Base-by-base conservation (phyloP, 2,888 invertebrate species). In the Rapana venosa region DNA sequence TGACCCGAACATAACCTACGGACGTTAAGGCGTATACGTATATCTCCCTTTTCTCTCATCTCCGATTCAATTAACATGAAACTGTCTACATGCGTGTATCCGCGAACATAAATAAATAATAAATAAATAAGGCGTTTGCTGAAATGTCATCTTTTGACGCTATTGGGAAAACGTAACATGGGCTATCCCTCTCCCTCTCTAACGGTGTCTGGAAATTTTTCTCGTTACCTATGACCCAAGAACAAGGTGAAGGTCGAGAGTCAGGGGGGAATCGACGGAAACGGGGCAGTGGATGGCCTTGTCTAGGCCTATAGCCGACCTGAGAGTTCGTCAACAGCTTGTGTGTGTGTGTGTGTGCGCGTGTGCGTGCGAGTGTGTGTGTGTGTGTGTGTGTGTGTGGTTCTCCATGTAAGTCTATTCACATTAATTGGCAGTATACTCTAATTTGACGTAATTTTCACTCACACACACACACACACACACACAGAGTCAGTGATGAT, bases 191-290 rank as follows among this genome's bases (percentile, higher is more conserved):
- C 32, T 17, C 79, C 35, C 79, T 32, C 32, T 32, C 22, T 79
- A 47, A 20, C 83, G 83, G 36, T 83, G 36, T 26, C 83, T 83
- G 83, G 83, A 83, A 83, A 83, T 47, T 83, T 83, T 83, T 83
- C 47, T 47, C 22, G 47, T 83, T 83, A 83, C 83, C 83, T 83
- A 83, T 83, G 83, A 83, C 83, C 36, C 47, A 36, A n/a, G 32
- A n/a, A 17, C 83, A 83, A 83, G 83, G 83, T 36, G 36, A 83
- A 83, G 83, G 83, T 47, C 83, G 83, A 74, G 74, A 47, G 47
- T 47, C 47, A 47, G 47, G n/a, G n/a, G 70, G 11, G 74, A 74
- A 74, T n/a, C 74, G 26, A 74, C 47, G 74, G n/a, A 74, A 74
- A 74, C 30, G 74, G 74, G 13, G 26, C 74, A n/a, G n/a, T n/a